These are phyloP conservation scores for Columba livia DNA, from an alignment of 2,113 vertebrate genomes.

Conservation along the genomic window DNA sequence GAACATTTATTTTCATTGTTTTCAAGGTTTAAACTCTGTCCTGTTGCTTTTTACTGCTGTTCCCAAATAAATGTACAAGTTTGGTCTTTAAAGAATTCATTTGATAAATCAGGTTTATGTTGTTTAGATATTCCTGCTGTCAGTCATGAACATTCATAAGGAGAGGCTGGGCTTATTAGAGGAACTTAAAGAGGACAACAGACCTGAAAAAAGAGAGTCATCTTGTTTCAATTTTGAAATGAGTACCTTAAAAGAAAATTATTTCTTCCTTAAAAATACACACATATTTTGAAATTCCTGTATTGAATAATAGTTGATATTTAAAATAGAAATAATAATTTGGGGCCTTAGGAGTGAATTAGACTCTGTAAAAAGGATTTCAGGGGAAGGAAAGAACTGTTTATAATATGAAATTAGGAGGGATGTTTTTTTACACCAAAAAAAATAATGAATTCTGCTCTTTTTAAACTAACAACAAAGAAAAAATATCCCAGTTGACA, in stretches of 20 bases:
- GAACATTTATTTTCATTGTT: not conserved
- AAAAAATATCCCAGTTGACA: not conserved
- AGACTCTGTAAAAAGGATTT: not conserved
- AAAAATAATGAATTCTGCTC: not conserved
- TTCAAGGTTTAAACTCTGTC: not conserved
- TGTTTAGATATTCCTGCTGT: not conserved
- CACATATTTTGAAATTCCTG: not conserved
- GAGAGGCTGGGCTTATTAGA: not conserved
- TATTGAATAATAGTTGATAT: not conserved
- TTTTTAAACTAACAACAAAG: not conserved
- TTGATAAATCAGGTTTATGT: not conserved
- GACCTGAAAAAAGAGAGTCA: not conserved
- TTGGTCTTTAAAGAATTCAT: not conserved
- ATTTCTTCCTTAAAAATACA: not conserved
- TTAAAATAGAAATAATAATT: not conserved
- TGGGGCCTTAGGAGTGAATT: not conserved
- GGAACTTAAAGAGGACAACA: not conserved
- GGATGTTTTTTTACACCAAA: not conserved
- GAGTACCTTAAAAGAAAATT: not conserved
- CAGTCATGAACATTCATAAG: not conserved
- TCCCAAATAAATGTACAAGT: not conserved
- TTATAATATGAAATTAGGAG: not conserved
- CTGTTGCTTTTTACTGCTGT: not conserved
- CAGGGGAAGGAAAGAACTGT: not conserved
- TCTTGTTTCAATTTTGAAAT: not conserved